Conservation (phyloP, 1,140 invertebrate species). For the Rhynchophorus ferrugineus region DNA sequence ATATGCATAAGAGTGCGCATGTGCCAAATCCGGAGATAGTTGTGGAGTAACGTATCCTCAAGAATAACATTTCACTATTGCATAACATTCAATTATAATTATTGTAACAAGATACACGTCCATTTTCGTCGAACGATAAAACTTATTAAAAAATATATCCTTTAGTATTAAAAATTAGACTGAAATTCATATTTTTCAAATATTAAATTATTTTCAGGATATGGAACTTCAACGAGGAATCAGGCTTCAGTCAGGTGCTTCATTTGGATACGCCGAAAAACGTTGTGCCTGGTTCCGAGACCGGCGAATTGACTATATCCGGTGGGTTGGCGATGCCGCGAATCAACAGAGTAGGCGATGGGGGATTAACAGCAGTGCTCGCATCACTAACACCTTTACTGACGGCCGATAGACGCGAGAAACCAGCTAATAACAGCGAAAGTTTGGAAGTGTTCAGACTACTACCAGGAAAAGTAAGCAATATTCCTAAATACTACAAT, state of each 20-base stretch:
- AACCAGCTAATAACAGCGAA: slow-evolving; percentile 41
- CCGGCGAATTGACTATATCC: slow-evolving; percentile 49
- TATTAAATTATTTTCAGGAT: no score
- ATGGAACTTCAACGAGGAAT: slow-evolving; percentile 61
- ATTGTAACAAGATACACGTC: no score
- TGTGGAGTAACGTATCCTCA: no score
- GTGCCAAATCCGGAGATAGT: no score
- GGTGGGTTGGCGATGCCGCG: slow-evolving; percentile 51
- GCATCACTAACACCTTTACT: slow-evolving; percentile 41
- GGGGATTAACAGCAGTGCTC: slow-evolving; percentile 32
- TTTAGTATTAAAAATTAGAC: no score
- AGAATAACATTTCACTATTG: no score
- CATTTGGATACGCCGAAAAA: slow-evolving; percentile 53
- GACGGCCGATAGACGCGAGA: slow-evolving; percentile 45
- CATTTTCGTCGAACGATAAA: no score
- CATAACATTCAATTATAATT: no score
- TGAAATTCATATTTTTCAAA: no score
- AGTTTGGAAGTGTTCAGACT: slow-evolving; percentile 43
- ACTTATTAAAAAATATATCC: no score
- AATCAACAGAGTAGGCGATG: slow-evolving; percentile 31
- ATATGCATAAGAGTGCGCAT: no score
- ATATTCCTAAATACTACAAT: background rate
- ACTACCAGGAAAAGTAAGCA: slow-evolving; percentile 46
- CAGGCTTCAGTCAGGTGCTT: slow-evolving; percentile 57
- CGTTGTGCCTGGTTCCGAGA: slow-evolving; percentile 54